These are phyloP conservation scores for Platycheirus rosarum DNA, from an alignment of 2,888 invertebrate genomes.

Conservation along the genomic window DNA sequence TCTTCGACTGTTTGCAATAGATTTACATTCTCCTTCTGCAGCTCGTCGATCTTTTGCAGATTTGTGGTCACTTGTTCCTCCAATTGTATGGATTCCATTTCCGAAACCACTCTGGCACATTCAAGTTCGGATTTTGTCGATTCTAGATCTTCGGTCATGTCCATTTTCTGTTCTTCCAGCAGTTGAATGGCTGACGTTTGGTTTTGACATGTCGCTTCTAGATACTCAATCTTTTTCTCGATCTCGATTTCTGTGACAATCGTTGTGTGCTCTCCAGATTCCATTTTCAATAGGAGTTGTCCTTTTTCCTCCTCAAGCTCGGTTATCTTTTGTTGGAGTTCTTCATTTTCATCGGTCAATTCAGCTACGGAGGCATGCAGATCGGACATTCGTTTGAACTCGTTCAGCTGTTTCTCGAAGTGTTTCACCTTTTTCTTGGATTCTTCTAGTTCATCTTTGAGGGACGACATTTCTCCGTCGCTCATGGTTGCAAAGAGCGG, in stretches of 20 bases:
- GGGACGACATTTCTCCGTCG: slow-evolving; percentile 75
- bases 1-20: slow-evolving; percentile 84
- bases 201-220: slow-evolving; percentile 78
- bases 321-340: slow-evolving; percentile 89
- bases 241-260: slow-evolving; percentile 76
- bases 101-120: slow-evolving; percentile 88
- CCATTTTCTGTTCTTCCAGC: slow-evolving; percentile 85
- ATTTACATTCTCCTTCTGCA: slow-evolving; percentile 68
- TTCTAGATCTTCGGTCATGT: slow-evolving; percentile 85
- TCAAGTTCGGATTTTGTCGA: slow-evolving; percentile 86
- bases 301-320: slow-evolving; percentile 96
- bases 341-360: slow-evolving; percentile 85
- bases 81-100: slow-evolving; percentile 90
- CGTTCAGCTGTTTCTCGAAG: slow-evolving; percentile 89
- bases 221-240: slow-evolving; percentile 65
- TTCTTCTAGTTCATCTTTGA: slow-evolving; percentile 89
- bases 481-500: slow-evolving; percentile 77
- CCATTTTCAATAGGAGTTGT: slow-evolving; percentile 92
- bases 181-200: slow-evolving; percentile 80
- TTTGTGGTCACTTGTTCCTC: slow-evolving; percentile 89
- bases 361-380: slow-evolving; percentile 87
- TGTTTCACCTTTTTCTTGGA: slow-evolving; percentile 91
- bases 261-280: slow-evolving; percentile 85
- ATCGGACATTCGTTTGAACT: slow-evolving; percentile 87
- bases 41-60: slow-evolving; percentile 84